Base-by-base conservation (phyloP, 2,797 vertebrate genomes). In the Mycteria americana region DNA sequence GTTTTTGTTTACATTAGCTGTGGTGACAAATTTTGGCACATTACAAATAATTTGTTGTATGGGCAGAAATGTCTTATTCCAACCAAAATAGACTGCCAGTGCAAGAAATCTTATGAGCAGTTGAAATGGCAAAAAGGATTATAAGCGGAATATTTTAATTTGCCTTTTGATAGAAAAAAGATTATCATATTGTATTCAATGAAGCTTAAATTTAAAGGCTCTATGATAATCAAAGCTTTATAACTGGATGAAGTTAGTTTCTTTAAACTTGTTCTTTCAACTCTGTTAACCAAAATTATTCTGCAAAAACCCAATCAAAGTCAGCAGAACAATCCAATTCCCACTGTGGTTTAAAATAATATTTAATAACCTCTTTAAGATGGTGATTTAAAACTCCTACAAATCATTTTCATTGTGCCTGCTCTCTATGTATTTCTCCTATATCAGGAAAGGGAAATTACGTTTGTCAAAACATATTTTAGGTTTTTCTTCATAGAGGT, bases 21-120 rank as follows among this genome's bases (percentile, higher is more conserved):
- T 69, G 62, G 74, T 91, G 88, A 90, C 93, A 96, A 91, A 86
- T 97, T 80, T 85, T 90, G 86, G 85, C 74, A 87, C 67, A 46
- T 88, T 93, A 64, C 79, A 70, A 79, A 88, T 65, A 93, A 63
- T 76, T 90, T 90, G 63, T 85, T 78, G 31, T 93, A 27, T 65
- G 74, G 70, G 91, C 73, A 88, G 81, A 85, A 95, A 94, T 76
- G 82, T 95, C 46, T 93, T 96, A 91, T 85, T 95, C 86, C 86
- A 43, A 89, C 43, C 53, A 64, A 95, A 94, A 75, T 5, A 48
- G 59, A 7, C n/a, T 91, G 56, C 53, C 59, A 41, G 73, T 8
- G 2, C 81, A 51, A 60, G 65, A 85, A 77, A 33, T 67, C 51
- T 59, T 75, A n/a, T 0, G 12, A 89, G 65, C 48, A 50, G 33